Base-by-base conservation (phyloP, 2,797 vertebrate genomes). In the Cottoperca gobio region DNA sequence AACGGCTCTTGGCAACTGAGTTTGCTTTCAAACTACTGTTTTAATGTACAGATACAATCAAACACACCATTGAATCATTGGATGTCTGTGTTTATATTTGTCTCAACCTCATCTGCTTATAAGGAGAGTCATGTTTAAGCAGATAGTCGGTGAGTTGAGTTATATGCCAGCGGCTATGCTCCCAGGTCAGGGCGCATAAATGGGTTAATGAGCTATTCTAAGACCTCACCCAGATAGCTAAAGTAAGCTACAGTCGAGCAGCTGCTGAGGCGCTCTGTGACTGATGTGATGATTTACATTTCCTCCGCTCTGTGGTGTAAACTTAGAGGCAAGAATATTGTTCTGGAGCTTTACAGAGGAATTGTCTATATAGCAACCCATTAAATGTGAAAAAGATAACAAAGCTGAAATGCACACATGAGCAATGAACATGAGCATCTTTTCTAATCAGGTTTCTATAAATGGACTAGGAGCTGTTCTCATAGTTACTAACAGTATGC, bases 201-300 rank as follows among this genome's bases (percentile, higher is more conserved):
- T 91, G 89, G 91, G 92, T 88, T 89, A 92, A 87, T 91, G 90
- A 82, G 86, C 92, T 94, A 94, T 92, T 93, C 89, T 88, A 75
- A 85, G 91, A 89, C 76, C 84, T 91, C 86, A 88, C 89, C 85
- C 92, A 89, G 90, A 90, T 86, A 89, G 82, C 76, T 86, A 79
- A 89, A 89, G 89, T 70, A 72, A 91, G 87, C 89, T 91, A 89
- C 78, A 86, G 87, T 91, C 82, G 78, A 87, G 77, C 91, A 92
- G 89, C 92, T 87, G 94, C 68, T 80, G 79, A 85, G 76, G 65
- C 24, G 19, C 70, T 78, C 62, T 42, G 43, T 50, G 57, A 68
- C 74, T 57, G 59, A 80, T 83, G 59, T 64, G 81, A 83, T 86
- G 77, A 89, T 88, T 89, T 86, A 84, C 65, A 55, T 89, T 90